Evolutionary conservation across 2,113 vertebrate genomes (phyloP), one percentile per base, ranked within the genome.

Genomic region (Edolisoma coerulescens): DNA sequence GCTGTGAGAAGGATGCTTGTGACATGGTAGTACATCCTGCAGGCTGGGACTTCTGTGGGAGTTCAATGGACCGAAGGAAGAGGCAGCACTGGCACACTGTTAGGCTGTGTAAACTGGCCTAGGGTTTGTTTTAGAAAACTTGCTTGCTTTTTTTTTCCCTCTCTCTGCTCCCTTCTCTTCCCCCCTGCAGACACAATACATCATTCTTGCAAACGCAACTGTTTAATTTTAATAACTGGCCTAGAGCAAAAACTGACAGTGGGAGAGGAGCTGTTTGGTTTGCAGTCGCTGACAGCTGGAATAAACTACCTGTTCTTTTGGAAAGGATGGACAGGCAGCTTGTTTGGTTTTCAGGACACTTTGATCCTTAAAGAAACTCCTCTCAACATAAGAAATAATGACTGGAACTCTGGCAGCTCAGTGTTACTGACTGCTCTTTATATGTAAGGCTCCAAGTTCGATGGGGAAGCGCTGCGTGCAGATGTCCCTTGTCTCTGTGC

Each of bases 191-290:
- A 92, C 76, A 84, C 44, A 84, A 84, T 75, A 64, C 73, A 93
- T 94, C 83, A 85, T 94, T 94, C 85, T 83, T 68, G 52, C 92
- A 89, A 91, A 89, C 0, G 1, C 87, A 88, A 89, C 96, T 94
- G 83, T 96, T 95, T 96, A 95, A 95, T 96, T 95, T 95, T 97
- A 94, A 94, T 94, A 89, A 90, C 88, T 90, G 83, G 90, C 93
- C 96, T 96, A 61, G 64, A 96, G 93, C 90, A 92, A 96, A 94
- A 97, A 94, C 96, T 90, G 96, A 82, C 86, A 92, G 94, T 84
- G 83, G 41, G 90, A 94, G 92, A 91, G 79, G 44, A 94, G 76
- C 67, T 93, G 87, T 86, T 96, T 95, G 90, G 88, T 95, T 96
- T 92, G 76, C 90, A 80, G 37, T 70, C 1, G 3, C 95, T 95